Conservation (phyloP, 2,888 invertebrate species). For the Morpho helenor region DNA sequence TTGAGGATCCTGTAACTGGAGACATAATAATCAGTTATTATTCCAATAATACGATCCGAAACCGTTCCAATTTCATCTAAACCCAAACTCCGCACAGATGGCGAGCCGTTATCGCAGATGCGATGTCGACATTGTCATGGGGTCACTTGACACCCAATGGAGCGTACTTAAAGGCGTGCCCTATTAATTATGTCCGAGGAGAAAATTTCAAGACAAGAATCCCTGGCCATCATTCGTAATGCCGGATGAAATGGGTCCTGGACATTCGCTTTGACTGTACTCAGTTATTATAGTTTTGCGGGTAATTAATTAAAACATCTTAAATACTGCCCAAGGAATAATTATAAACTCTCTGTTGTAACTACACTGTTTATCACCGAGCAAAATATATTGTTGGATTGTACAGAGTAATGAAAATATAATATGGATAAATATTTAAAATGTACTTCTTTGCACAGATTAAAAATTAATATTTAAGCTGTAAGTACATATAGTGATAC, state of each 20-base stretch:
- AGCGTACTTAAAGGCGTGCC: conserved; percentile 64
- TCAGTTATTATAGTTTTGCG: not conserved
- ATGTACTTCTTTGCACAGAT: too few species aligned
- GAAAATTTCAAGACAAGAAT: conserved; percentile 75
- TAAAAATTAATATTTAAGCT: too few species aligned
- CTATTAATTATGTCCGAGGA: conserved; percentile 71
- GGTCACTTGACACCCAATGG: conserved; percentile 47
- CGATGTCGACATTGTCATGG: conserved; percentile 30
- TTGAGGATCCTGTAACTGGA: not conserved
- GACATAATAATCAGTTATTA: not conserved
- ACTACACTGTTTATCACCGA: too few species aligned
- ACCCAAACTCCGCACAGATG: conserved; percentile 42
- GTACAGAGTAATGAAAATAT: too few species aligned
- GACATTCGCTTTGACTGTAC: conserved; percentile 44
- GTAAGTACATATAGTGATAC: too few species aligned
- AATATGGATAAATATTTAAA: too few species aligned
- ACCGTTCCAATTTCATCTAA: conserved; percentile 18
- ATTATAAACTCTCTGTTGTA: too few species aligned
- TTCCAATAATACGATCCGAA: not conserved
- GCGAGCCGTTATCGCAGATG: conserved; percentile 32
- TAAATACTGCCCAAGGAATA: too few species aligned
- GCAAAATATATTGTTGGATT: too few species aligned
- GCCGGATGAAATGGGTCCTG: conserved; percentile 74
- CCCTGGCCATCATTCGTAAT: conserved; percentile 69
- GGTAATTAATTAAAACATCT: conserved; percentile 5